phyloP scores from a whole-genome alignment of 1,140 invertebrate species.

The Euschistus heros region DNA sequence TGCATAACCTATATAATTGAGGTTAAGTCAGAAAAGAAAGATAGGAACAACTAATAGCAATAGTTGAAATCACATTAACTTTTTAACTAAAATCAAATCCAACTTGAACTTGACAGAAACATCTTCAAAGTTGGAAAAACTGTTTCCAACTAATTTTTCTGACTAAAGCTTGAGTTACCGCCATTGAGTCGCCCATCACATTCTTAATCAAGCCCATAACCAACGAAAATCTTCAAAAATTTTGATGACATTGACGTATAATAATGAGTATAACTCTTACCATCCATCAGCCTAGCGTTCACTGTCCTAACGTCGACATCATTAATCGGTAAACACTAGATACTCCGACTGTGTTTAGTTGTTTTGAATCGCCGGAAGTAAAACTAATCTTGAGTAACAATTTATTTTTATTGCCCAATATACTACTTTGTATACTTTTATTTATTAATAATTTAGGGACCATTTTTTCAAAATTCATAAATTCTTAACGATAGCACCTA shows the following conservation, averaged over 20 bases:
- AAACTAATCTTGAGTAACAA: conserved; percentile 15
- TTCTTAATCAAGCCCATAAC: not conserved
- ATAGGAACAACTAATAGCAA: too few relatives aligned
- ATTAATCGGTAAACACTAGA: conserved; percentile 20
- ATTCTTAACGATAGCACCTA: too few relatives aligned
- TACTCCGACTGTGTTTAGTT: conserved; percentile 8
- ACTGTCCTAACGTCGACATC: conserved; percentile 15
- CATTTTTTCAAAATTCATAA: too few relatives aligned
- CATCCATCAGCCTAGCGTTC: conserved; percentile 22
- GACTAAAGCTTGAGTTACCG: conserved; percentile 13
- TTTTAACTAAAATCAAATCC: too few relatives aligned
- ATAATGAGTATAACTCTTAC: conserved; percentile 1
- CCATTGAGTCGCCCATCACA: conserved; percentile 5
- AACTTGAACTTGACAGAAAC: too few relatives aligned
- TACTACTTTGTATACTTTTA: too few relatives aligned
- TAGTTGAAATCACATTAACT: too few relatives aligned
- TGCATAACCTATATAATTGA: too few relatives aligned
- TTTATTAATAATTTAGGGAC: too few relatives aligned
- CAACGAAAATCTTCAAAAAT: conserved; percentile 5
- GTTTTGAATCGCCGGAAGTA: conserved; percentile 23
- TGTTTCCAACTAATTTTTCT: not conserved
- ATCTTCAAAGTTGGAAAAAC: too few relatives aligned
- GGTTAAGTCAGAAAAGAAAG: too few relatives aligned
- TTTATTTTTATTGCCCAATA: not conserved
- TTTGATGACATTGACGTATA: too few relatives aligned